Evolutionary conservation across 2,888 invertebrate genomes (phyloP).

Genomic region (Brassicogethes aeneus): DNA sequence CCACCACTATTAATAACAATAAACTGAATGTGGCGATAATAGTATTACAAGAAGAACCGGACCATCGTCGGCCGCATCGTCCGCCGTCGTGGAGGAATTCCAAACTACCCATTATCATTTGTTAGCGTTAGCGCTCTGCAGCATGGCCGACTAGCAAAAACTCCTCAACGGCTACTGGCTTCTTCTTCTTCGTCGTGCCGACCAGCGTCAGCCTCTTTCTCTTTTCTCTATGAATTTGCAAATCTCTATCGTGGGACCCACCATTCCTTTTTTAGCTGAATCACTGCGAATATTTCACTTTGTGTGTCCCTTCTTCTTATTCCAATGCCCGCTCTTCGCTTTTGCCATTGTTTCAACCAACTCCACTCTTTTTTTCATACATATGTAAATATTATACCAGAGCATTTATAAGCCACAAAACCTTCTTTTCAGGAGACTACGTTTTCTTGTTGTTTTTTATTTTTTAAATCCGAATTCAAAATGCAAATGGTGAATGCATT

Average conservation of each 20-base stretch:
- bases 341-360: background rate
- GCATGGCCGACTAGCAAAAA: conserved; percentile 27
- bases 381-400: background rate
- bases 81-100: conserved; percentile 35
- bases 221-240: conserved; percentile 3
- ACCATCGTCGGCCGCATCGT: conserved; percentile 24
- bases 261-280: background rate
- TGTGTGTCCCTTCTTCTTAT: no score
- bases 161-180: conserved; percentile 7
- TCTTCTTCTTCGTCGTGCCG: no score
- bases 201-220: background rate
- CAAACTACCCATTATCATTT: conserved; percentile 42
- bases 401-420: no score
- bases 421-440: no score
- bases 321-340: background rate
- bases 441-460: no score
- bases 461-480: no score
- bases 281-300: background rate
- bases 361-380: background rate
- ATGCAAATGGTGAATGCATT: no score
- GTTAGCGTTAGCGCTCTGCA: conserved; percentile 30
- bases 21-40: conserved; percentile 44
- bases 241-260: conserved; percentile 3
- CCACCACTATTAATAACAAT: conserved; percentile 43
- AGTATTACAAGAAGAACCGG: conserved; percentile 39